Conservation (phyloP, 2,797 vertebrate species). For the Cyclopterus lumpus region DNA sequence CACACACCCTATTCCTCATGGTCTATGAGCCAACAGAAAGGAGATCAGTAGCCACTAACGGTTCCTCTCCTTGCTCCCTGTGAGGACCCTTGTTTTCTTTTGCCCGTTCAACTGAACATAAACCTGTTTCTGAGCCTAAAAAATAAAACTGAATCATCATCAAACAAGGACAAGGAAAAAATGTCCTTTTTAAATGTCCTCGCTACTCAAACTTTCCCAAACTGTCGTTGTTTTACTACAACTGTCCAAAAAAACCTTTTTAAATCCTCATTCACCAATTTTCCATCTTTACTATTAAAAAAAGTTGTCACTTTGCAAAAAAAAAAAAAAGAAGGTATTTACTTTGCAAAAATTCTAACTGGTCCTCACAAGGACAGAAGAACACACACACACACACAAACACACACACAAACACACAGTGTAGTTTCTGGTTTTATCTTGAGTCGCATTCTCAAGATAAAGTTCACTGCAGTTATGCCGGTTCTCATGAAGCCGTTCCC, state of each 20-base stretch:
- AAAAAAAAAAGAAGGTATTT: not conserved
- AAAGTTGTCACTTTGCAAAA: not conserved
- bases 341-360: not conserved
- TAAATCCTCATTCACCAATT: too few relatives aligned
- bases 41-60: too few relatives aligned
- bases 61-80: not conserved
- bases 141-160: not conserved
- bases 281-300: not conserved
- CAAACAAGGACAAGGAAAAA: not conserved
- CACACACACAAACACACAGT: not conserved
- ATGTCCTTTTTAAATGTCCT: not conserved
- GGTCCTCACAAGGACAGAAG: constrained; percentile 18
- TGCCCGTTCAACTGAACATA: not conserved
- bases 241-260: not conserved
- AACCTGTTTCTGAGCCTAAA: not conserved
- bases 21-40: too few relatives aligned
- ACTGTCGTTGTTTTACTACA: not conserved
- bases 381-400: constrained; percentile 1
- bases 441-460: not conserved
- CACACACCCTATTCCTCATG: too few relatives aligned
- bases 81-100: not conserved
- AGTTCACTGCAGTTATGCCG: not conserved
- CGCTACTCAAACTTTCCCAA: not conserved
- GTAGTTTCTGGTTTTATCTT: constrained; percentile 25
- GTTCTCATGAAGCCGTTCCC: not conserved